A percentile compares a stretch with the other conserved stretches of the same genome.
phyloP scores from a whole-genome alignment of 2,113 vertebrate species.

The Neolamprologus falcicula region DNA sequence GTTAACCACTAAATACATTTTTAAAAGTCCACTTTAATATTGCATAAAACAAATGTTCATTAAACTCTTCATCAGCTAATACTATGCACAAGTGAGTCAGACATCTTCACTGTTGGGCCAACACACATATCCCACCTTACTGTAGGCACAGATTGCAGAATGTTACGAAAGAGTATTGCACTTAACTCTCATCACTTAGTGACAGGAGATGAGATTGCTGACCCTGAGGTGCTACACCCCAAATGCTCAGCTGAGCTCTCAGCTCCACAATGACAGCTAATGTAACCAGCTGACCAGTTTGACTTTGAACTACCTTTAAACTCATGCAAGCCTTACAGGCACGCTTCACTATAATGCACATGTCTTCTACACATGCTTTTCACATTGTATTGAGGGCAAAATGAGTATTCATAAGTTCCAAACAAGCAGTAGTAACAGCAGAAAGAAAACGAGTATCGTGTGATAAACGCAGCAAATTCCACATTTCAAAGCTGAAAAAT shows the following conservation, averaged over 20 bases:
- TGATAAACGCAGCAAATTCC: neutral
- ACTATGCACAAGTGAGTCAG: neutral
- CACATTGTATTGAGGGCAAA: neutral
- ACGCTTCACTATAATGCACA: neutral
- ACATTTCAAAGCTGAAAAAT: neutral
- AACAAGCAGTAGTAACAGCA: neutral
- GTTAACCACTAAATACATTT: neutral
- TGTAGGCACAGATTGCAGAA: neutral
- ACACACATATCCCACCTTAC: neutral
- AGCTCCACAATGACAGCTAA: neutral
- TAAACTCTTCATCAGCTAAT: neutral
- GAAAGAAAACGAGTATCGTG: neutral
- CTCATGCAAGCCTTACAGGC: neutral
- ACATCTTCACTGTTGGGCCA: neutral
- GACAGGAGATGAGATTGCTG: constrained; percentile 11
- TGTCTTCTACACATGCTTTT: neutral
- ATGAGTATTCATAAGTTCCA: neutral
- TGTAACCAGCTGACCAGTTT: neutral
- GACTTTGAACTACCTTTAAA: constrained; percentile 8
- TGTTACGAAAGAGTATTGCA: neutral
- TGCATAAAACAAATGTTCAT: neutral
- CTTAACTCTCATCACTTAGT: neutral
- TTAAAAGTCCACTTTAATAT: neutral
- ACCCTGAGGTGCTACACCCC: constrained; percentile 38
- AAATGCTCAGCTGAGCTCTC: constrained; percentile 12